Percentiles rank a stretch among this genome's conserved stretches.
These are phyloP conservation scores for Psammodynastes pulverulentus DNA, from an alignment of 2,113 vertebrate genomes.

Conservation along the genomic window DNA sequence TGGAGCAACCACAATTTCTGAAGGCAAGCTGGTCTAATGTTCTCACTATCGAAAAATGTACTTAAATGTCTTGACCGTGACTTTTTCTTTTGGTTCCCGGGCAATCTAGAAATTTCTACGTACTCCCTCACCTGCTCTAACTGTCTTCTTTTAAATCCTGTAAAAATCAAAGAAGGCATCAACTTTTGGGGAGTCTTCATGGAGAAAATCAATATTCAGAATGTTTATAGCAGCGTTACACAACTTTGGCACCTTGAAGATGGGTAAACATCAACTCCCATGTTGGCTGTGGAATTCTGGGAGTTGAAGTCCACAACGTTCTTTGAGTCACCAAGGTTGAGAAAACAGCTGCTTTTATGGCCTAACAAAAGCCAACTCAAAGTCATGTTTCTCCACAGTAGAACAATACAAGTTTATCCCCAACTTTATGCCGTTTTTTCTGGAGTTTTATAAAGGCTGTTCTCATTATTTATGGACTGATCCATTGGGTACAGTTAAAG, in stretches of 20 bases:
- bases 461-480: conserved; percentile 5
- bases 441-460: neutral
- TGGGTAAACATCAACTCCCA: neutral
- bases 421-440: neutral
- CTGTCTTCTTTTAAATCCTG: neutral
- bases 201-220: neutral
- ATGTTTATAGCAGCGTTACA: neutral
- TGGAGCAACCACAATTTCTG: neutral
- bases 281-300: neutral
- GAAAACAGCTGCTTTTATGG: neutral
- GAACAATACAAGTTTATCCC: accelerated
- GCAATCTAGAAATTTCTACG: neutral
- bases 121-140: neutral
- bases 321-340: neutral
- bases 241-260: neutral
- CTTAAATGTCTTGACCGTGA: neutral
- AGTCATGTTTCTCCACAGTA: neutral
- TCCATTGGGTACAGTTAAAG: neutral
- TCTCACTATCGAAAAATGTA: neutral
- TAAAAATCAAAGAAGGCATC: neutral
- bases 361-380: neutral
- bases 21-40: neutral
- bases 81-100: neutral
- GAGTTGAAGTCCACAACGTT: neutral
- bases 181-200: neutral